phyloP scores from a whole-genome alignment of 92 coral and sea anemone genomes.

The Zoanthus solanderi region DNA sequence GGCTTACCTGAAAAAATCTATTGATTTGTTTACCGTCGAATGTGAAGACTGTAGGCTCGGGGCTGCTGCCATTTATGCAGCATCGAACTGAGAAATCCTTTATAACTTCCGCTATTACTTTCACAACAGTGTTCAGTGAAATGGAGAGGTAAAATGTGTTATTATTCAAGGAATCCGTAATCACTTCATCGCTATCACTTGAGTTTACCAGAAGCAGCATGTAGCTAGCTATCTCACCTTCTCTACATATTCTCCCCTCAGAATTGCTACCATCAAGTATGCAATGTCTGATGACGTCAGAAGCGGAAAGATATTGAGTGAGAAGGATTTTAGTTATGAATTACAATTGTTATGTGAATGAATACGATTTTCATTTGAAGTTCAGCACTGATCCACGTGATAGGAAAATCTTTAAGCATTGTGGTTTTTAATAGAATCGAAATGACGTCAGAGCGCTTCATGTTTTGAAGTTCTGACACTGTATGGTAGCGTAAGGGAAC shows the following conservation, averaged over 20 bases:
- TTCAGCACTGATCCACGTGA: too few species aligned
- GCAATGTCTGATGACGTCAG: slow-evolving; percentile 19
- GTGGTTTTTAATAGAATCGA: neutral
- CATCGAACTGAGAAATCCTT: neutral
- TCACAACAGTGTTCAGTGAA: neutral
- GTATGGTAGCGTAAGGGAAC: too few species aligned
- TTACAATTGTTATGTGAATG: neutral
- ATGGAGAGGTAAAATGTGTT: neutral
- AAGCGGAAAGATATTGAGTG: neutral
- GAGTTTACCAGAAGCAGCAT: neutral
- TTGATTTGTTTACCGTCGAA: neutral
- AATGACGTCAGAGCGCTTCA: neutral
- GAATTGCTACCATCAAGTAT: neutral
- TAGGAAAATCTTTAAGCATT: neutral
- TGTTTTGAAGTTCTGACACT: too few species aligned
- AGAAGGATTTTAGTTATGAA: neutral
- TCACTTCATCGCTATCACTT: neutral
- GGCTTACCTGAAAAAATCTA: slow-evolving; percentile 5
- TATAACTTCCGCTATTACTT: neutral
- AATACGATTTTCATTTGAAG: neutral
- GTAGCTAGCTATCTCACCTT: neutral
- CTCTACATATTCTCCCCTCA: neutral
- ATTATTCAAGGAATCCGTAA: neutral
- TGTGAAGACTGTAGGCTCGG: slow-evolving; percentile 8
- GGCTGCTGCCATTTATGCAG: slow-evolving; percentile 16